Evolutionary conservation across 2,113 vertebrate species (phyloP).

Genomic region (Mionectes macconnelli): DNA sequence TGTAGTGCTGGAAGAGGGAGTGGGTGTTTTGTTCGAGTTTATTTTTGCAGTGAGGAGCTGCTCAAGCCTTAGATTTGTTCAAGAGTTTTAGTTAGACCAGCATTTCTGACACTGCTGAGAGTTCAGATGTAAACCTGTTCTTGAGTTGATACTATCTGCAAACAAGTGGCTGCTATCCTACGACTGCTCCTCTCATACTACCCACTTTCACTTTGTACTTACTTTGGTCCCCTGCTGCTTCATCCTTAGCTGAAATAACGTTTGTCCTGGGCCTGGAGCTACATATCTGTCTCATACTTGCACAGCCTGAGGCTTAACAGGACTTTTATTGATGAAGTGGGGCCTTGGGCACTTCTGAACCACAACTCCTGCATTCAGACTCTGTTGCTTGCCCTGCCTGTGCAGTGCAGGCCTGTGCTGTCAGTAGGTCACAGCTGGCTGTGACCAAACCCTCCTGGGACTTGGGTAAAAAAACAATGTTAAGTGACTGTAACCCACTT

Average conservation of each 20-base stretch:
- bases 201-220: not conserved
- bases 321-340: not conserved
- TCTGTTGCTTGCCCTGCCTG: not conserved
- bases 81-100: not conserved
- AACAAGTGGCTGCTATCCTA: not conserved
- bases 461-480: rapidly evolving
- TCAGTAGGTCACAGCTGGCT: not conserved
- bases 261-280: not conserved
- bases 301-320: not conserved
- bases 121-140: not conserved
- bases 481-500: not conserved
- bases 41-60: not conserved
- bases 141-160: not conserved
- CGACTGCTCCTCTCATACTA: not conserved
- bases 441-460: not conserved
- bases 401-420: rapidly evolving
- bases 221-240: not conserved
- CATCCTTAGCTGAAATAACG: not conserved
- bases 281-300: not conserved
- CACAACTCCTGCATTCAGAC: not conserved
- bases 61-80: not conserved
- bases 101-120: not conserved
- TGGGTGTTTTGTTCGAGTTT: not conserved
- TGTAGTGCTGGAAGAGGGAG: not conserved
- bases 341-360: not conserved